These are phyloP conservation scores for Syrrhaptes paradoxus DNA, from an alignment of 2,113 vertebrate species.

Conservation along the genomic window DNA sequence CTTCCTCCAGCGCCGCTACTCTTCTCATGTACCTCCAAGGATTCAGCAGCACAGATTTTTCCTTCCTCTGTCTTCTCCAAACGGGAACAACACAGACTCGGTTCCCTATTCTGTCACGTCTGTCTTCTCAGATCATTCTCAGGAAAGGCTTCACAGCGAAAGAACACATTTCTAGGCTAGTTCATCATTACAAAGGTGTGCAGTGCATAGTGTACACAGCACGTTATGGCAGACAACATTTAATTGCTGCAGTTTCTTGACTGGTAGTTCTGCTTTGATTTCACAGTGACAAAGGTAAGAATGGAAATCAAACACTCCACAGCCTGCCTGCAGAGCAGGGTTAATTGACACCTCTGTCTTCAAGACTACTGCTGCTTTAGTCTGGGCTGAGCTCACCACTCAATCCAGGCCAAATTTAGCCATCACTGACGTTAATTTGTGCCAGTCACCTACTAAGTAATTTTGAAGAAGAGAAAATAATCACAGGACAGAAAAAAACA, in stretches of 20 bases:
- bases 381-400: neutral
- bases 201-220: fast-evolving
- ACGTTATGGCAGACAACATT: neutral
- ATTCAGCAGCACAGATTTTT: neutral
- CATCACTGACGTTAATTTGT: neutral
- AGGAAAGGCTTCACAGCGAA: neutral
- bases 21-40: neutral
- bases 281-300: neutral
- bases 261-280: neutral
- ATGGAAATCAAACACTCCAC: neutral
- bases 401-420: neutral
- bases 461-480: neutral
- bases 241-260: neutral
- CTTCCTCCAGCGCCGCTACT: neutral
- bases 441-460: neutral
- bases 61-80: neutral
- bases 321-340: neutral
- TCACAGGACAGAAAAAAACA: neutral
- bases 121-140: neutral
- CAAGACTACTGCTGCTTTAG: neutral
- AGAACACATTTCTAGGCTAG: neutral
- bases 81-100: neutral
- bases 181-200: neutral
- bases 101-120: neutral
- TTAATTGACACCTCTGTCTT: neutral